Evolutionary conservation across 2,888 invertebrate species (phyloP).

Genomic region (Tetheella fluctuosa): DNA sequence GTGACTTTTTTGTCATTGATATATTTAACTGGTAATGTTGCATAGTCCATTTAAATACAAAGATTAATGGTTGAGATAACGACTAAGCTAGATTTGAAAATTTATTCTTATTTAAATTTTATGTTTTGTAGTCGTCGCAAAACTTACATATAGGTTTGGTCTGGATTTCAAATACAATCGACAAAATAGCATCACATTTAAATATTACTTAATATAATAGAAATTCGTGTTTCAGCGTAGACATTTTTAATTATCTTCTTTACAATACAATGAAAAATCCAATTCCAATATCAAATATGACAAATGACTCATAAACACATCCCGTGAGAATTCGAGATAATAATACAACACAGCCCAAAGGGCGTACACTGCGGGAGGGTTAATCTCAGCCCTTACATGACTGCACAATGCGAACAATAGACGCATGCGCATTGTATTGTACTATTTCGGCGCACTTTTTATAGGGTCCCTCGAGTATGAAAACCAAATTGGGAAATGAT

Average conservation of each 20-base stretch:
- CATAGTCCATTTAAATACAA: not conserved
- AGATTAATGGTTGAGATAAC: not conserved
- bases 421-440: slow-evolving; percentile 63
- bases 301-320: slow-evolving; percentile 17
- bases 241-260: not conserved
- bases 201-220: too few relatives aligned
- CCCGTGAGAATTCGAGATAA: slow-evolving; percentile 58
- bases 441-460: slow-evolving; percentile 49
- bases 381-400: slow-evolving; percentile 49
- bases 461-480: slow-evolving; percentile 22
- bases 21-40: not conserved
- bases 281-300: slow-evolving; percentile 1
- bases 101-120: not conserved
- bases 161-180: not conserved
- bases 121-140: too few relatives aligned
- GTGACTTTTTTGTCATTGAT: not conserved
- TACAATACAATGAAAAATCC: slow-evolving; percentile 7
- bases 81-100: not conserved
- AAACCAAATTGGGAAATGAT: too few relatives aligned
- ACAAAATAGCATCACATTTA: not conserved
- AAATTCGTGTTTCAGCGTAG: too few relatives aligned
- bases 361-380: slow-evolving; percentile 53
- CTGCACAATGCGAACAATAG: slow-evolving; percentile 57
- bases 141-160: not conserved
- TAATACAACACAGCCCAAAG: slow-evolving; percentile 47